A percentile compares a stretch with the other conserved stretches of the same genome.
Evolutionary conservation across 2,888 invertebrate species (phyloP).

Genomic region (Napeogenes inachia): DNA sequence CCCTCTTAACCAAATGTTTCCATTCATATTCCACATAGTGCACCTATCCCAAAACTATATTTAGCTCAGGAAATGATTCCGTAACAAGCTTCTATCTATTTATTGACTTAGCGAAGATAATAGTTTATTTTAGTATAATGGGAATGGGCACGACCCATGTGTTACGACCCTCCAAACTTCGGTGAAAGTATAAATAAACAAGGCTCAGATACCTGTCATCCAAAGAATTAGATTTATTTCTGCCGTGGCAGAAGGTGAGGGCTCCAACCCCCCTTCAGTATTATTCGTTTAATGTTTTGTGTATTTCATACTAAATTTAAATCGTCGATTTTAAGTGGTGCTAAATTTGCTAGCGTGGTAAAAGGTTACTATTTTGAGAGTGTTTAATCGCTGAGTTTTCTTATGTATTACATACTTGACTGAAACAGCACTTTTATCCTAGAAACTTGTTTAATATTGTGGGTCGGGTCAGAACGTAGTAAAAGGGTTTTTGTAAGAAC

Average conservation of each 20-base stretch:
- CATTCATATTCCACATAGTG: background rate
- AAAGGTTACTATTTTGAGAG: background rate
- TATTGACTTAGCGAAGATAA: conserved; percentile 61
- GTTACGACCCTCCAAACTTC: conserved; percentile 57
- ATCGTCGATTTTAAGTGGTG: conserved; percentile 18
- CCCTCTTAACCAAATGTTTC: conserved; percentile 7
- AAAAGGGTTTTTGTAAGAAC: conserved; percentile 54
- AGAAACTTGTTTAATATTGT: conserved; percentile 59
- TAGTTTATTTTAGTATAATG: conserved; percentile 69
- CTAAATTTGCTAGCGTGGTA: conserved; percentile 15
- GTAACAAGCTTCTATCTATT: conserved; percentile 37
- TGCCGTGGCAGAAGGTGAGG: conserved; percentile 68
- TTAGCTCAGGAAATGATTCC: conserved; percentile 31
- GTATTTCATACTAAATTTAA: conserved; percentile 38
- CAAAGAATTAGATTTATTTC: conserved; percentile 75
- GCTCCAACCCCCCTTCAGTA: conserved; percentile 52
- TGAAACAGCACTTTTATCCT: conserved; percentile 25
- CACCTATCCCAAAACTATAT: conserved; percentile 28
- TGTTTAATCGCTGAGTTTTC: background rate
- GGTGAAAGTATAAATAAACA: conserved; percentile 76
- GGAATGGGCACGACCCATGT: conserved; percentile 58
- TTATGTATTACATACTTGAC: conserved; percentile 1
- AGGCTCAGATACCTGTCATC: conserved; percentile 77
- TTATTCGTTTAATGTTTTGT: conserved; percentile 44
- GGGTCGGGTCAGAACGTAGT: conserved; percentile 52